Base-by-base conservation (phyloP, 2,113 vertebrate genomes). In the Takifugu flavidus region DNA sequence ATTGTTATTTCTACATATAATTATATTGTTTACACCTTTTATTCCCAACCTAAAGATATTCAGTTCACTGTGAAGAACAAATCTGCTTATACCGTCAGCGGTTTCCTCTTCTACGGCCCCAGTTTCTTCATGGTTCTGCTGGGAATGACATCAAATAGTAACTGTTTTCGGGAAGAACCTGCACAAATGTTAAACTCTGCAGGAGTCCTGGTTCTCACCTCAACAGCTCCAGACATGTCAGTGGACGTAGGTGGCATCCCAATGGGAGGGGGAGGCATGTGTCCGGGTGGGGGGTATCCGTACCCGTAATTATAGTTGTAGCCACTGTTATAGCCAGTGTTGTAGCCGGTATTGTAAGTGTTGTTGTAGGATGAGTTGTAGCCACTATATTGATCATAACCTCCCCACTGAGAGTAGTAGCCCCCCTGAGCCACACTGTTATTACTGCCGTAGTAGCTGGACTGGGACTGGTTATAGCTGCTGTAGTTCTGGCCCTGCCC, bases 331-430 rank as follows among this genome's bases (percentile, higher is more conserved):
- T 92, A 93, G 49, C 83, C 78, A 25, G 55, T 86, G 74, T 87
- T 79, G 2, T 92, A 93, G 45, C 80, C 71, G 1, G 56, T 81
- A 71, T 87, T 74, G 44, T 91, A 91, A 13, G 87, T 84, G 0
- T 65, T 82, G 72, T 25, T 43, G 8, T 56, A 56, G 34, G 13
- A n/a, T 2, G 39, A 89, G 66, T 73, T 82, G 57, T 92, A 93
- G 59, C 79, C 78, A 8, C 79, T 72, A 59, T 91, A 92, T 72
- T 91, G 91, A 69, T 92, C 91, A 6, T 93, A 93, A 20, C 86
- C 87, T 0, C 88, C 89, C 92, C 92, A 94, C 77, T 93, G 93
- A 1, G 92, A 78, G 46, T 91, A 94, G 77, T 82, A 86, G 1
- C 84, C 78, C 13, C 63, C 79, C 59, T 79, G 83, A 50, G 5